Evolutionary conservation across 2,888 invertebrate genomes (phyloP), one percentile per base, ranked within the genome.

Genomic region (Rhingia rostrata): DNA sequence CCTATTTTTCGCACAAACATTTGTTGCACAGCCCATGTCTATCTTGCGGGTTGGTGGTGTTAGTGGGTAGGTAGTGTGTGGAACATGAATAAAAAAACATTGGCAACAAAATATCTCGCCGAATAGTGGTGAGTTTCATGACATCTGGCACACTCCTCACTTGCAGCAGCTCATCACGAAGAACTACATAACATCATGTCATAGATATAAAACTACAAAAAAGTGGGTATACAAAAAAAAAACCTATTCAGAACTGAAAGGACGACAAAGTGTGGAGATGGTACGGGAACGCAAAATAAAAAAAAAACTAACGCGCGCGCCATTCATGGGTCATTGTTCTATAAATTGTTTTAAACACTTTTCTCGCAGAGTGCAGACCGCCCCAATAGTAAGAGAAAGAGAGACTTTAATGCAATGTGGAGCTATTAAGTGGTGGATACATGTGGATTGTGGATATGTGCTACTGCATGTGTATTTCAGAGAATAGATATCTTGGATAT

Each of bases 281-380:
- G 49, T 22, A 47, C n/a, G 7, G 45, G 10, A 10, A 32, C 6
- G 12, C 7, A 39, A 54, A 47, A 56, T 43, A 58, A 66, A 14
- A 47, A 30, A 41, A 60, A 53, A 64, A 82, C 60, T 61, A 33
- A 69, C 43, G 51, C 51, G 70, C 77, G 47, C 61, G 61, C 67
- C 63, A 78, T 73, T 79, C 83, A 84, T 74, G 83, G 83, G 83
- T 84, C 83, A 84, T 84, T 84, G 83, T 84, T 84, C 83, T 64
- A 84, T 79, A 79, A 84, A 84, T 79, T 84, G 74, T 70, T 70
- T 80, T 64, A 79, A 83, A 74, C 67, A 79, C 69, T 83, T 78
- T 82, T 72, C 51, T 58, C 51, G 43, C 39, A 73, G 61, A 73
- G 58, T 54, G 22, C 51, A 67, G 33, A 33, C 66, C 9, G 9